A percentile compares a stretch with the other conserved stretches of the same genome.
phyloP scores from a whole-genome alignment of 1,140 invertebrate genomes.

The Medauroidea extradentata region DNA sequence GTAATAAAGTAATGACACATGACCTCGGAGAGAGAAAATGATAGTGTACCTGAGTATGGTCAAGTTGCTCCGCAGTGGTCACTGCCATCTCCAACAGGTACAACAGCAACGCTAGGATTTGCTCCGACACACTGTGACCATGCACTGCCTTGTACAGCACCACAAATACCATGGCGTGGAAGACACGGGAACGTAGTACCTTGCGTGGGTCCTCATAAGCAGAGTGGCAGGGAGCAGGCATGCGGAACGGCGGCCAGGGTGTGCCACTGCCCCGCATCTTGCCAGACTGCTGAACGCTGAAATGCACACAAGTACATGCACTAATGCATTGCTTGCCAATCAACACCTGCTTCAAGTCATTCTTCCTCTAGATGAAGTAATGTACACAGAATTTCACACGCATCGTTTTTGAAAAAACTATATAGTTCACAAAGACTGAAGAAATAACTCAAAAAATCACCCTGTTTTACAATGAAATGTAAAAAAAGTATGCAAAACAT shows the following conservation, averaged over 20 bases:
- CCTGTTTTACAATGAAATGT: no score
- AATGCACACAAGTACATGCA: slow-evolving; percentile 23
- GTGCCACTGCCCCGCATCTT: slow-evolving; percentile 59
- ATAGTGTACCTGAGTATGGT: slow-evolving; percentile 27
- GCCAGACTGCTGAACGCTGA: slow-evolving; percentile 57
- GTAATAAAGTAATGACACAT: background rate
- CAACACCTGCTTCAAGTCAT: no score
- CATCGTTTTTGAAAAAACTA: no score
- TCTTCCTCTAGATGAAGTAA: no score
- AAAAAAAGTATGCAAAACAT: no score
- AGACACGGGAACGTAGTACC: slow-evolving; percentile 67
- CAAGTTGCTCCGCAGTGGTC: slow-evolving; percentile 51
- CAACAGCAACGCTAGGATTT: slow-evolving; percentile 76
- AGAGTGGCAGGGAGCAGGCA: slow-evolving; percentile 58
- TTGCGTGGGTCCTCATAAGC: slow-evolving; percentile 68
- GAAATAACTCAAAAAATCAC: no score
- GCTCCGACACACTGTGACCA: slow-evolving; percentile 71
- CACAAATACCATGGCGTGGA: slow-evolving; percentile 80
- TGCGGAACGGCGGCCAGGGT: slow-evolving; percentile 80
- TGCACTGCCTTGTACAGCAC: slow-evolving; percentile 80
- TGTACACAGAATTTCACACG: no score
- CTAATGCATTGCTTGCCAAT: background rate
- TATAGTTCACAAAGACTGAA: no score
- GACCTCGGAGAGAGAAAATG: no score
- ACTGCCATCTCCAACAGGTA: slow-evolving; percentile 84